phyloP scores from a whole-genome alignment of 2,797 vertebrate genomes.

The Oreonectes daqikongensis region DNA sequence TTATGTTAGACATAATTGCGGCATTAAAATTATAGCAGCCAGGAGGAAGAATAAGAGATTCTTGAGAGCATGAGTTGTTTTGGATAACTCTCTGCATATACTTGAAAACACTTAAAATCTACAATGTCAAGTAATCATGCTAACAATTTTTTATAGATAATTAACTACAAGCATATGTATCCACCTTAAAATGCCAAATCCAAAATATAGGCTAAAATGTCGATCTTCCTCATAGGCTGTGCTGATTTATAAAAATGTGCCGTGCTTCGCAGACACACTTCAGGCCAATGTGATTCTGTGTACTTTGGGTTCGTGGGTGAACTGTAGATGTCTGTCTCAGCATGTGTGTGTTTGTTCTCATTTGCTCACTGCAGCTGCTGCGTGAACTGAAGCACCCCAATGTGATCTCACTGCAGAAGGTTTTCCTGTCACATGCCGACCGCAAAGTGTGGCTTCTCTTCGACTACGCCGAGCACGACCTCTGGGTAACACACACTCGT shows the following conservation, averaged over 20 bases:
- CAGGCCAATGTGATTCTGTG: slow-evolving; percentile 34
- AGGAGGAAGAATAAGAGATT: background rate
- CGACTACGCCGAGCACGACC: slow-evolving; percentile 98
- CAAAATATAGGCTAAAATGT: background rate
- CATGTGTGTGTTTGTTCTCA: slow-evolving; percentile 20
- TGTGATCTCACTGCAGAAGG: slow-evolving; percentile 99
- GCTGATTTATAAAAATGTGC: background rate
- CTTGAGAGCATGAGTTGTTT: too few species aligned
- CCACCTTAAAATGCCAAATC: background rate
- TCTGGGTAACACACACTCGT: slow-evolving; percentile 86
- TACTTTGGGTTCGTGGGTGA: slow-evolving; percentile 17
- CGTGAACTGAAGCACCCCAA: slow-evolving; percentile 98
- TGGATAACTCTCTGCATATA: background rate
- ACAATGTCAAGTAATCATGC: background rate
- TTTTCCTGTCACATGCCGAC: slow-evolving; percentile 98
- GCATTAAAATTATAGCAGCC: background rate
- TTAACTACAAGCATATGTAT: background rate
- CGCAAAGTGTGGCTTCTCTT: slow-evolving; percentile 99
- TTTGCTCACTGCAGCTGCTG: slow-evolving; percentile 81
- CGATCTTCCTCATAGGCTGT: background rate
- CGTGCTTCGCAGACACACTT: background rate
- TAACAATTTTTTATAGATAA: background rate
- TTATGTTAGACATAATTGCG: background rate
- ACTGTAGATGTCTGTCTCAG: slow-evolving; percentile 25
- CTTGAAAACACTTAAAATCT: background rate